These are phyloP conservation scores for Carcina quercana DNA, from an alignment of 2,888 invertebrate genomes.

Conservation along the genomic window DNA sequence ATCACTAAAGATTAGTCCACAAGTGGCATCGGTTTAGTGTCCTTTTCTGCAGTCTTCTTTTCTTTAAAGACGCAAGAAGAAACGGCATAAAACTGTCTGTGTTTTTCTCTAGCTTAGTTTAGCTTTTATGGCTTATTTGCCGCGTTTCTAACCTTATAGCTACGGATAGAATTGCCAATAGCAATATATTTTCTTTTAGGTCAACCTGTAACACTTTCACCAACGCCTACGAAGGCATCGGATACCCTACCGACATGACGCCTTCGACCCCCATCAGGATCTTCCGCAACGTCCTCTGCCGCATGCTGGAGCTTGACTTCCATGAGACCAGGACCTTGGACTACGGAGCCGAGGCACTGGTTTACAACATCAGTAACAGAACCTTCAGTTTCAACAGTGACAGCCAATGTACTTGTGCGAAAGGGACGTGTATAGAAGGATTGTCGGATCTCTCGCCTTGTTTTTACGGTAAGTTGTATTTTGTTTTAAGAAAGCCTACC, in stretches of 20 bases:
- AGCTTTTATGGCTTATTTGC: neutral
- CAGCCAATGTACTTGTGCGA: no score
- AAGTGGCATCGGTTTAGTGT: no score
- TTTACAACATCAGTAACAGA: constrained; percentile 75
- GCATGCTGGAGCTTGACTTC: constrained; percentile 71
- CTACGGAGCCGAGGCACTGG: constrained; percentile 73
- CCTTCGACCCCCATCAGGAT: constrained; percentile 70
- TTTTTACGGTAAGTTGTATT: constrained; percentile 71
- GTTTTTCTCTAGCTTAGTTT: neutral
- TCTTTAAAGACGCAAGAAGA: neutral
- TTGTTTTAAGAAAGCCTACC: no score
- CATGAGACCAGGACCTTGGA: constrained; percentile 24
- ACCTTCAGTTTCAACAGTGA: constrained; percentile 77
- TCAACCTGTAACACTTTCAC: constrained; percentile 79
- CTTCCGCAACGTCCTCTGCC: constrained; percentile 85
- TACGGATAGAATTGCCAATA: neutral
- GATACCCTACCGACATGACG: constrained; percentile 77
- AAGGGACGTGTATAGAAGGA: no score
- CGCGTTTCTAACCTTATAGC: neutral
- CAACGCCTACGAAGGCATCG: constrained; percentile 81
- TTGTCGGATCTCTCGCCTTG: constrained; percentile 72
- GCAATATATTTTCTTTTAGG: constrained; percentile 30
- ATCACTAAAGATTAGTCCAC: no score
- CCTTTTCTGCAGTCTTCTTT: neutral
- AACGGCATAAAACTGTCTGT: neutral